Evolutionary conservation across 2,888 invertebrate species (phyloP), one percentile per base, ranked within the genome.

Genomic region (Tipula lateralis): DNA sequence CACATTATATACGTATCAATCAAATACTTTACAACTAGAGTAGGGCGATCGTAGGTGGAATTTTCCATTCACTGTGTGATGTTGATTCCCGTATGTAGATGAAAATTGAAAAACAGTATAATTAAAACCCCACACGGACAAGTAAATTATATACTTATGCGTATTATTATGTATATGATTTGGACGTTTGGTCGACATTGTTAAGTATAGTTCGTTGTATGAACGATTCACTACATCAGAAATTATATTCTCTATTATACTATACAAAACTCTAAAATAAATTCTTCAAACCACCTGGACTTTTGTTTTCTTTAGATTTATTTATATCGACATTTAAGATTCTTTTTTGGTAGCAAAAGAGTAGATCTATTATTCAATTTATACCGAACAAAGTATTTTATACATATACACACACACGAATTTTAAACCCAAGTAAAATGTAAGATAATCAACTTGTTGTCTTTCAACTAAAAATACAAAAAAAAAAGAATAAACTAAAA

Each of bases 221-320:
- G 13, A 44, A 44, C 16, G 44, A n/a, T 2, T 66, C 19, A 19
- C 24, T 66, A 24, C 24, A 24, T 66, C 24, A 66, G 24, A 66
- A 24, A 66, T 9, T 24, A 66, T n/a, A 44, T n/a, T 44, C n/a
- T 3, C 4, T 44, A n/a, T 44, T 44, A 44, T 16, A 44, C 44
- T 24, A n/a, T n/a, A 66, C 24, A 66, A 66, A 19, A 19, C 6
- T 9, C 66, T 24, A 19, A 66, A 9, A 24, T 66, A 66, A 66
- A 66, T 66, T 66, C 66, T 66, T 66, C 66, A 19, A 66, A 66
- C 66, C 66, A 66, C 66, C 66, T 66, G 66, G 66, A 66, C 66
- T 66, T 66, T 66, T 66, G 66, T 66, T 66, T 66, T 66, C 66
- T 66, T 66, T 66, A 66, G 66, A 66, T 66, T 66, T 66, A 66